A percentile compares a stretch with the other conserved stretches of the same genome.
These are phyloP conservation scores for Coregonus ussuriensis DNA, from an alignment of 2,797 vertebrate species.

Conservation along the genomic window DNA sequence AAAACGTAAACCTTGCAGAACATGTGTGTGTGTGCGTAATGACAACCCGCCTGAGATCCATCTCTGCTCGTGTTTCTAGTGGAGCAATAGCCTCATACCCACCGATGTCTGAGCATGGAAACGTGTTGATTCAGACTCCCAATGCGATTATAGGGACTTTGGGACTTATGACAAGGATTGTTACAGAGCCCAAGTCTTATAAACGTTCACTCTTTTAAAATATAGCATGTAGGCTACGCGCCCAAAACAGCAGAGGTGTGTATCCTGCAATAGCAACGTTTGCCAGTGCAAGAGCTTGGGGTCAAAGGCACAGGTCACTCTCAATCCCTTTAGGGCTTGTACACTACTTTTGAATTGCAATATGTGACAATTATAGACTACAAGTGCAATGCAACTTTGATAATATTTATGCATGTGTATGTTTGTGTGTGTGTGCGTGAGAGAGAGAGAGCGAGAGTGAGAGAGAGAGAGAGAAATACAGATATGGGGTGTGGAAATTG, in stretches of 20 bases:
- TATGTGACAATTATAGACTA: background rate
- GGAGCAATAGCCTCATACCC: conserved; percentile 20
- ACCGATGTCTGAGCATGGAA: conserved; percentile 25
- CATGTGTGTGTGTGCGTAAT: conserved; percentile 1
- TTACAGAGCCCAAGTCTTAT: background rate
- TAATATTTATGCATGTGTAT: background rate
- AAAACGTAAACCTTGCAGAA: background rate
- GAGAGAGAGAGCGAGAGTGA: background rate
- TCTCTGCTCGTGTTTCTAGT: background rate
- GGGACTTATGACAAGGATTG: conserved; percentile 50
- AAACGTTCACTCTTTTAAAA: background rate
- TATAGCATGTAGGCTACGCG: background rate
- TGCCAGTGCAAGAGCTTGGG: background rate
- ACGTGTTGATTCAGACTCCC: conserved; percentile 41
- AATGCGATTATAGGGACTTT: conserved; percentile 46
- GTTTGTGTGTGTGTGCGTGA: background rate
- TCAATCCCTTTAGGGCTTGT: background rate
- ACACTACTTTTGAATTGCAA: background rate
- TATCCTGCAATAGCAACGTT: background rate
- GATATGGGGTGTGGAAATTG: too few species aligned
- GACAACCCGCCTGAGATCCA: background rate
- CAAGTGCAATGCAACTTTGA: background rate
- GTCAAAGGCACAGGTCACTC: background rate
- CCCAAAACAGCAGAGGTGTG: background rate
- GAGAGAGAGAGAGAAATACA: background rate